These are phyloP conservation scores for Synanthedon andrenaeformis DNA, from an alignment of 2,888 invertebrate species.

Conservation along the genomic window DNA sequence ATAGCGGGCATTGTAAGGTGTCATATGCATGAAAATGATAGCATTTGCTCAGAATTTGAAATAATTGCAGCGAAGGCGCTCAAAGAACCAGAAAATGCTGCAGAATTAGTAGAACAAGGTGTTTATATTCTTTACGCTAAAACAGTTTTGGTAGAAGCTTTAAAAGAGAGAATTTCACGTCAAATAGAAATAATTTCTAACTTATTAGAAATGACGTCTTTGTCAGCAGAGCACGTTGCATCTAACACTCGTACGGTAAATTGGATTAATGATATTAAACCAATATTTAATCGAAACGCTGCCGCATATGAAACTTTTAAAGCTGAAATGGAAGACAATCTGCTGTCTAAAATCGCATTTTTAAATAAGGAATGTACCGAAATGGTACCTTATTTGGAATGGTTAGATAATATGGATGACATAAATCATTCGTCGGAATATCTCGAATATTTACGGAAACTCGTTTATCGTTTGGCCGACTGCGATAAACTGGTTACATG, in stretches of 20 bases:
- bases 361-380: slow-evolving; percentile 79
- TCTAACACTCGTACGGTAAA: slow-evolving; percentile 85
- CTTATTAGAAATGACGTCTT: slow-evolving; percentile 81
- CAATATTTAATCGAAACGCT: slow-evolving; percentile 85
- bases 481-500: slow-evolving; percentile 82
- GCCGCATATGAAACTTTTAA: slow-evolving; percentile 84
- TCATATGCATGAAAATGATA: slow-evolving; percentile 75
- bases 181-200: slow-evolving; percentile 76
- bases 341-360: slow-evolving; percentile 76
- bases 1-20: slow-evolving; percentile 73
- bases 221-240: slow-evolving; percentile 80
- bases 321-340: slow-evolving; percentile 84
- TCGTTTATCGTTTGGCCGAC: slow-evolving; percentile 79
- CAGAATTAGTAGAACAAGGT: slow-evolving; percentile 84
- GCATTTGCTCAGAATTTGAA: slow-evolving; percentile 80
- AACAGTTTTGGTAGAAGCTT: slow-evolving; percentile 75
- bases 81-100: slow-evolving; percentile 81
- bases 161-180: slow-evolving; percentile 77
- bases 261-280: slow-evolving; percentile 85
- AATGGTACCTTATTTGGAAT: slow-evolving; percentile 79
- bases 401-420: slow-evolving; percentile 88
- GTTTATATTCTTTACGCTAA: slow-evolving; percentile 85
- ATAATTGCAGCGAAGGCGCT: slow-evolving; percentile 76
- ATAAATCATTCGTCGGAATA: slow-evolving; percentile 82
- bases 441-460: slow-evolving; percentile 79